Percentiles rank a stretch among this genome's conserved stretches.
Evolutionary conservation across 2,113 vertebrate species (phyloP).

Genomic region (Leucosticte australis): DNA sequence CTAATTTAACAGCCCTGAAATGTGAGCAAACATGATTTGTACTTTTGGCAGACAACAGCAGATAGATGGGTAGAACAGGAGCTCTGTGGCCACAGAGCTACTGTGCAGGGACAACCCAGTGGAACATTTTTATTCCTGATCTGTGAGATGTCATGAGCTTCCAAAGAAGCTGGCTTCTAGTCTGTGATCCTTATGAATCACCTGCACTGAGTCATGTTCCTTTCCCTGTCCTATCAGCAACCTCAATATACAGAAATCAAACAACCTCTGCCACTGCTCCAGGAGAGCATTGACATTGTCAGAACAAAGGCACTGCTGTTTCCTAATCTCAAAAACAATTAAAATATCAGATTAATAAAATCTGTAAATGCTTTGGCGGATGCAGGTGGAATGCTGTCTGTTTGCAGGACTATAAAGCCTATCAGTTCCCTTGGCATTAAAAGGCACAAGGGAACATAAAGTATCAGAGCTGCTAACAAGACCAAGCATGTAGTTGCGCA

Average conservation of each 20-base stretch:
- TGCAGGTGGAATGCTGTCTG: conserved; percentile 46
- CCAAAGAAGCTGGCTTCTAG: background rate
- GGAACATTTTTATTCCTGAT: background rate
- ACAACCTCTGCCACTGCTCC: conserved; percentile 35
- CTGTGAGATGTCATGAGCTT: background rate
- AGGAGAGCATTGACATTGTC: background rate
- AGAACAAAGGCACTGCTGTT: conserved; percentile 66
- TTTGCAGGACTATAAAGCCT: conserved; percentile 66
- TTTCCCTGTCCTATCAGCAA: conserved; percentile 31
- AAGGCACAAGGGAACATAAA: conserved; percentile 56
- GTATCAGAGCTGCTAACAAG: background rate
- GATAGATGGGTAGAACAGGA: background rate
- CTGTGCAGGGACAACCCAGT: background rate
- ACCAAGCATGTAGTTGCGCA: background rate
- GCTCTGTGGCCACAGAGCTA: background rate
- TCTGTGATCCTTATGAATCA: background rate
- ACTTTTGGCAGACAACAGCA: background rate
- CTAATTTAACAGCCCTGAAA: background rate
- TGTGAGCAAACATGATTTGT: conserved; percentile 2
- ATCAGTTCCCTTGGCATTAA: conserved; percentile 53
- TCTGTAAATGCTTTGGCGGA: conserved; percentile 65
- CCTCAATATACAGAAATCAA: conserved; percentile 48
- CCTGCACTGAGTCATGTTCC: conserved; percentile 40
- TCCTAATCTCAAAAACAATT: conserved; percentile 65
- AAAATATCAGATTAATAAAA: conserved; percentile 70